Conservation (phyloP, 2,797 vertebrate genomes). For the Manis pentadactyla region DNA sequence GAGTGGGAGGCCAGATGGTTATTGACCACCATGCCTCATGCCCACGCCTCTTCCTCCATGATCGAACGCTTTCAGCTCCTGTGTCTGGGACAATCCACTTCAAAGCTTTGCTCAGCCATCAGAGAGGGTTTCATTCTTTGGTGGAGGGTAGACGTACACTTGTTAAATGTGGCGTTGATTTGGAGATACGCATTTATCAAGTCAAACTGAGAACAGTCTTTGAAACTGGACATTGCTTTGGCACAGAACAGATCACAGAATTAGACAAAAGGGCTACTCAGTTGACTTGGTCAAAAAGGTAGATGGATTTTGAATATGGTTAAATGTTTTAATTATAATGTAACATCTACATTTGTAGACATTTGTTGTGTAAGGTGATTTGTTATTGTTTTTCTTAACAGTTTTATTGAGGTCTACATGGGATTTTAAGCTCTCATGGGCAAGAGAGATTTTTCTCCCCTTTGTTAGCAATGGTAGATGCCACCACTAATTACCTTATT, state of each 20-base stretch:
- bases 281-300: background rate
- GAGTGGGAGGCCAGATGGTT: background rate
- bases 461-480: background rate
- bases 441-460: background rate
- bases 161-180: background rate
- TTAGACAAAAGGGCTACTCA: background rate
- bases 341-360: background rate
- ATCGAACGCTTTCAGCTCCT: background rate
- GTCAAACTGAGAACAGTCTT: background rate
- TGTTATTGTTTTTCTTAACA: background rate
- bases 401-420: background rate
- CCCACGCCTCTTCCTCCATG: fast-evolving
- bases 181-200: background rate
- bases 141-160: background rate
- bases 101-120: background rate
- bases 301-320: background rate
- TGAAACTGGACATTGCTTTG: background rate
- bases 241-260: background rate
- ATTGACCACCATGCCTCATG: fast-evolving
- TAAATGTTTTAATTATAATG: background rate
- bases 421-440: background rate
- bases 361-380: background rate
- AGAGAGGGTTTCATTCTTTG: background rate
- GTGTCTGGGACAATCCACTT: background rate
- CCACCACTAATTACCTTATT: background rate